Conservation (phyloP, 1,140 invertebrate species). For the Plectrocnemia conspersa region DNA sequence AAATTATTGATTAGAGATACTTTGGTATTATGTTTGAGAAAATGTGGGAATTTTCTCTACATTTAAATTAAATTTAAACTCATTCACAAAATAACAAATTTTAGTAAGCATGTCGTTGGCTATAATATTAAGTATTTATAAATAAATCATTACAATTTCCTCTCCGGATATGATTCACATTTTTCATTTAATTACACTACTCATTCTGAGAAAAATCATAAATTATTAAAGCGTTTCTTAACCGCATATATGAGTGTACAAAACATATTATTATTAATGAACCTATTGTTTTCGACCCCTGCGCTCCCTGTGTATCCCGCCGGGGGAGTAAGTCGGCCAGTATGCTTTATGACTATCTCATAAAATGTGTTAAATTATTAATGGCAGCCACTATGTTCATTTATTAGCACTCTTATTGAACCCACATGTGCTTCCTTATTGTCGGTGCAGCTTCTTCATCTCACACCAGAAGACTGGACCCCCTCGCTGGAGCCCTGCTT, state of each 20-base stretch:
- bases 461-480: not conserved
- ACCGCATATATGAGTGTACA: too few relatives aligned
- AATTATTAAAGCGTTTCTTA: too few relatives aligned
- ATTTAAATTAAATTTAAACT: too few relatives aligned
- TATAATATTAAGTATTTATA: too few relatives aligned
- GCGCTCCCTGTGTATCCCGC: constrained; percentile 2
- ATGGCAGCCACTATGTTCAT: constrained; percentile 34
- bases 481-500: constrained; percentile 1
- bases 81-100: too few relatives aligned
- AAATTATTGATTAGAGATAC: too few relatives aligned
- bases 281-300: constrained; percentile 16
- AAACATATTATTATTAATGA: too few relatives aligned
- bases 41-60: too few relatives aligned
- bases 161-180: not conserved
- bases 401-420: constrained; percentile 35
- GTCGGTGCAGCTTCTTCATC: constrained; percentile 10
- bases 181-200: too few relatives aligned
- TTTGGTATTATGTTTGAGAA: too few relatives aligned
- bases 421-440: constrained; percentile 30
- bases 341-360: constrained; percentile 37
- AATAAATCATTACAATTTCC: not conserved
- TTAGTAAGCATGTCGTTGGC: too few relatives aligned
- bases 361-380: constrained; percentile 38
- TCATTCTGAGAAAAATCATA: too few relatives aligned
- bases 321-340: not conserved